Base-by-base conservation (phyloP, 2,888 invertebrate species). In the Chaetoderma sp. region DNA sequence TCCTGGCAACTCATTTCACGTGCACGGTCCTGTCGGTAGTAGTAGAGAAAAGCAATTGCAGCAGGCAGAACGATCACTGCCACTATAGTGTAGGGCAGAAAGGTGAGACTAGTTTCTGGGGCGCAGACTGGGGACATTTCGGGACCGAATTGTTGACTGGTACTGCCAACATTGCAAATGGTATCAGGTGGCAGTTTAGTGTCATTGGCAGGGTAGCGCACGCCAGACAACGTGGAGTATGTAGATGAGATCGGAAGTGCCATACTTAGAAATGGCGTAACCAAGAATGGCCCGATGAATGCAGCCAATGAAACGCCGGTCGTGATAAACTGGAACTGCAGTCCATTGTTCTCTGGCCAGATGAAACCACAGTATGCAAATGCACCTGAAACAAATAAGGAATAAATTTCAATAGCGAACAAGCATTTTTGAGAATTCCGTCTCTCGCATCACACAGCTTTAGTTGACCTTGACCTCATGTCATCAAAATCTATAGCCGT, bases 311-410 rank as follows among this genome's bases (percentile, higher is more conserved):
- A 28, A 8, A 52, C 52, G 18, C 52, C 52, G 3, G 23, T 28
- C 21, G 52, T 32, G n/a, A 52, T 21, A 52, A 52, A 52, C 52
- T 52, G 52, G 52, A 52, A 52, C 2, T 16, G 52, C 1, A 52
- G 32, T n/a, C 32, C 30, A n/a, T 52, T 52, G 16, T 30, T 33
- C 16, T n/a, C n/a, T 4, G 52, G 52, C 52, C 52, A 52, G 8
- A 52, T 16, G 2, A 30, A 1, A n/a, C 52, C 52, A 52, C 52
- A 52, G 16, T 18, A 13, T 28, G 23, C 16, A 28, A 52, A 18
- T 28, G 52, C 52, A 27, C 30, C 52, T 52, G 28, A 3, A 25
- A 49, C 13, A 18, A 2, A 3, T 25, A 49, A 8, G 39, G n/a
- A 36, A 36, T 10, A 10, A 36, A 13, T 13, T 10, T 36, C n/a